phyloP scores from a whole-genome alignment of 2,888 invertebrate species.

The Lypha dubia region DNA sequence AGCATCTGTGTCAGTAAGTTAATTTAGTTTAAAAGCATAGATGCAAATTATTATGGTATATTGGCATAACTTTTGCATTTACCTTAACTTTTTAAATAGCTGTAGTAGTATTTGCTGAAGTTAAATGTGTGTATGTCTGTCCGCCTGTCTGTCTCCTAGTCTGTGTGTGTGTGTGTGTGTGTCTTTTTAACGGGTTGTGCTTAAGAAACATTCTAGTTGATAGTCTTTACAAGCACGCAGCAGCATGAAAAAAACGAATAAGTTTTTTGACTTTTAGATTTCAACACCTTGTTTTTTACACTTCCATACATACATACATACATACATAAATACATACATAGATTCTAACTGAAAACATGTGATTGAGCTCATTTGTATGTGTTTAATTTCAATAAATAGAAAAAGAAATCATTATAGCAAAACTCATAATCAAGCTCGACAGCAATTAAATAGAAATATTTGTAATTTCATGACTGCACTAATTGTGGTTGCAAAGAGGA shows the following conservation, averaged over 20 bases:
- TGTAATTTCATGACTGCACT: conserved; percentile 59
- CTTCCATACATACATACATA: not conserved
- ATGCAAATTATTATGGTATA: conserved; percentile 67
- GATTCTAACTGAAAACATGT: not conserved
- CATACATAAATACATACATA: not conserved
- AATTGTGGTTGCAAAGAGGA: conserved; percentile 50
- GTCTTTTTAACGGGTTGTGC: conserved; percentile 13
- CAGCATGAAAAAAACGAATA: conserved; percentile 18
- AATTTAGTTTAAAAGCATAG: conserved; percentile 52
- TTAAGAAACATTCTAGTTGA: conserved; percentile 52
- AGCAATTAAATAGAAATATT: conserved; percentile 62
- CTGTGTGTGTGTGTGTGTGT: not conserved
- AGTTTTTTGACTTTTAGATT: conserved; percentile 60
- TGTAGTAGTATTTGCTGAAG: conserved; percentile 39
- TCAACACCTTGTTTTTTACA: conserved; percentile 50
- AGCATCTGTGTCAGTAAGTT: conserved; percentile 26
- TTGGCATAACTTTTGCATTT: conserved; percentile 69
- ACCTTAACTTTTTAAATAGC: conserved; percentile 68
- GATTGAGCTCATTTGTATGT: conserved; percentile 5
- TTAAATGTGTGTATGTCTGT: conserved; percentile 26
- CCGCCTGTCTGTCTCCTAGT: not conserved
- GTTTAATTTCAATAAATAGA: conserved; percentile 21
- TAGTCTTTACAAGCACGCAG: not conserved
- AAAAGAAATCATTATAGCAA: conserved; percentile 54
- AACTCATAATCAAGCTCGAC: conserved; percentile 53